phyloP scores from a whole-genome alignment of 2,797 vertebrate genomes.

The Phaenicophaeus curvirostris region DNA sequence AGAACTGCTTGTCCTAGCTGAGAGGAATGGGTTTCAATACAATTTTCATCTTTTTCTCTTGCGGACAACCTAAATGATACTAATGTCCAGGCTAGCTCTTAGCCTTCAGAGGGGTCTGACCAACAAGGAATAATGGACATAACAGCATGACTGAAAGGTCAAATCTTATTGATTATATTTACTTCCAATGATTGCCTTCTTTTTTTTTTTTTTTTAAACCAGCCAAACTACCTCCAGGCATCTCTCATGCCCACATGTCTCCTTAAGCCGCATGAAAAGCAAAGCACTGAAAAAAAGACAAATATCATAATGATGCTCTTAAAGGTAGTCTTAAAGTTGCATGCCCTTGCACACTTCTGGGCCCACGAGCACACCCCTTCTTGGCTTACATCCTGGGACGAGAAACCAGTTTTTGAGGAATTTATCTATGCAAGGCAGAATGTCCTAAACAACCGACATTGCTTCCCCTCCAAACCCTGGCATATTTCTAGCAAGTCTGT shows the following conservation, averaged over 20 bases:
- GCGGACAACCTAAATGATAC: not conserved
- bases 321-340: not conserved
- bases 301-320: not conserved
- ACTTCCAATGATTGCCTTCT: not conserved
- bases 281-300: not conserved
- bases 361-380: not conserved
- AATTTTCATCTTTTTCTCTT: not conserved
- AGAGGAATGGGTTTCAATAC: not conserved
- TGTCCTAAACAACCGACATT: not conserved
- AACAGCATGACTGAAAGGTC: not conserved
- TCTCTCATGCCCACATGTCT: not conserved
- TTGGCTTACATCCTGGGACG: not conserved
- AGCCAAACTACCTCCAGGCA: not conserved
- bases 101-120: not conserved
- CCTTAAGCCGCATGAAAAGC: not conserved
- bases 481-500: not conserved
- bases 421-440: not conserved
- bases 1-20: not conserved
- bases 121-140: not conserved
- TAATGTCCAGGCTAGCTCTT: fast-evolving
- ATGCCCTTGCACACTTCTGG: not conserved
- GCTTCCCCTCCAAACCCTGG: not conserved
- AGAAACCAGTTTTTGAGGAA: not conserved
- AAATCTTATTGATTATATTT: not conserved
- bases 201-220: not conserved